Conservation (phyloP, 2,888 invertebrate genomes). For the Ophion obscuratus region DNA sequence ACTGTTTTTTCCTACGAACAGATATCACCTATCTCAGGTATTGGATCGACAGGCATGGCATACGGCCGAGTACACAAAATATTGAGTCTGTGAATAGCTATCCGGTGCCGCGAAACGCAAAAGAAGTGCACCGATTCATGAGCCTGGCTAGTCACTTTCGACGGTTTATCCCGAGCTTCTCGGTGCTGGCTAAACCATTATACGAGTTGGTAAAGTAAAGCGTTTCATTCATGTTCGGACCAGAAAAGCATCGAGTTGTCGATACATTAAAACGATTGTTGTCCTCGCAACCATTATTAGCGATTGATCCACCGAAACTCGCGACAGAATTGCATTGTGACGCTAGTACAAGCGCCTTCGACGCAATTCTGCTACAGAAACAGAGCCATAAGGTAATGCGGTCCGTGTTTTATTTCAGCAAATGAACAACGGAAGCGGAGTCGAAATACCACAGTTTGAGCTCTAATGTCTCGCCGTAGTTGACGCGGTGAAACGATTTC, state of each 20-base stretch:
- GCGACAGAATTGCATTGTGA: slow-evolving; percentile 70
- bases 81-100: no score
- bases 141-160: slow-evolving; percentile 61
- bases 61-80: no score
- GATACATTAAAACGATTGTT: slow-evolving; percentile 53
- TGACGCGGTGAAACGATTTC: slow-evolving; percentile 73
- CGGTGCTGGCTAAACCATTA: slow-evolving; percentile 64
- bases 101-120: no score
- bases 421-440: slow-evolving; percentile 70
- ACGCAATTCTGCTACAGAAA: slow-evolving; percentile 66
- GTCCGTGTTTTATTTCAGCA: slow-evolving; percentile 70
- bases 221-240: slow-evolving; percentile 56
- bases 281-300: slow-evolving; percentile 54
- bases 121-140: no score
- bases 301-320: slow-evolving; percentile 59
- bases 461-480: slow-evolving; percentile 74
- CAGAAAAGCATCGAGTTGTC: slow-evolving; percentile 47
- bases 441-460: slow-evolving; percentile 74
- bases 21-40: no score
- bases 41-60: no score
- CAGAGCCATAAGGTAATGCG: slow-evolving; percentile 52
- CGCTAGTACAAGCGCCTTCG: slow-evolving; percentile 65
- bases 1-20: no score
- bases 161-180: slow-evolving; percentile 64
- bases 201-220: slow-evolving; percentile 61